These are phyloP conservation scores for Python bivittatus DNA, from an alignment of 2,113 vertebrate genomes.

Conservation along the genomic window DNA sequence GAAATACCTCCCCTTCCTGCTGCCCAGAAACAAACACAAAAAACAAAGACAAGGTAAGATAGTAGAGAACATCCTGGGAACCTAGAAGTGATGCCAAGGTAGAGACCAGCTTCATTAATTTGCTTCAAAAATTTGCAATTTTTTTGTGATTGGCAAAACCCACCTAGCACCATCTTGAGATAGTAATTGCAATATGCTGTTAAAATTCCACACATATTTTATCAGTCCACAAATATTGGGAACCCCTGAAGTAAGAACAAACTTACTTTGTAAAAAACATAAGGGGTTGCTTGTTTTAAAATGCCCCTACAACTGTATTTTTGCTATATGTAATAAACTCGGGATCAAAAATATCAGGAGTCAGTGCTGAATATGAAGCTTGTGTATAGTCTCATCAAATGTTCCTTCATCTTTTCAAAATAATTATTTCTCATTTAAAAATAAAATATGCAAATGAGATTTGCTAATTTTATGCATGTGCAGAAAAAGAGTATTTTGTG, in stretches of 20 bases:
- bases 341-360: neutral
- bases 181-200: neutral
- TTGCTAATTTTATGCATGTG: neutral
- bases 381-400: neutral
- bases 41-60: neutral
- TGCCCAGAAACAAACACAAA: neutral
- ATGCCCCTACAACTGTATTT: neutral
- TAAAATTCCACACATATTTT: neutral
- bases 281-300: neutral
- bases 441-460: neutral
- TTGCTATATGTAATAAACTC: neutral
- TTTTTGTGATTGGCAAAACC: neutral
- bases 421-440: neutral
- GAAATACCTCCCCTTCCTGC: neutral
- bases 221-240: neutral
- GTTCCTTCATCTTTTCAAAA: neutral
- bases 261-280: too few relatives aligned
- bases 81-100: neutral
- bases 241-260: neutral
- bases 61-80: neutral
- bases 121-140: too few relatives aligned
- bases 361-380: neutral
- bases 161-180: neutral
- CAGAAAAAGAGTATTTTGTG: neutral
- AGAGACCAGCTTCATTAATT: neutral